Conservation (phyloP, 92 coral and sea anemone genomes). For the Porites divaricata region DNA sequence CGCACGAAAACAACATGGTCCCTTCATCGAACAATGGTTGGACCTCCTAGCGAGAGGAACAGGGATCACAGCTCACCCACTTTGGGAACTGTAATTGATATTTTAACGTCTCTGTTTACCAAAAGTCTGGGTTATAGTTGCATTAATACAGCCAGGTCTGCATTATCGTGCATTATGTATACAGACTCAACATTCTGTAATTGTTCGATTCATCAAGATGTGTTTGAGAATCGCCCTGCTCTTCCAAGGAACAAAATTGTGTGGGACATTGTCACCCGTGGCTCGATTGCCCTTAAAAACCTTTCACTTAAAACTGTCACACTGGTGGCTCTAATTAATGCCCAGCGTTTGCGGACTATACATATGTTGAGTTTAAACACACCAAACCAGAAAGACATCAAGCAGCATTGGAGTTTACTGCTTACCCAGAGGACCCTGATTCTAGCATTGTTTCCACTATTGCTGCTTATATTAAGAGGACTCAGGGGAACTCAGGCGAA, state of each 20-base stretch:
- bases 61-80: not conserved
- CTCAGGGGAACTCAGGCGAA: slow-evolving; percentile 15
- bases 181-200: not conserved
- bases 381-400: slow-evolving; percentile 2
- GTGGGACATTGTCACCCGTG: slow-evolving; percentile 41
- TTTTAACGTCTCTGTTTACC: slow-evolving; percentile 21
- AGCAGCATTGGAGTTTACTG: slow-evolving; percentile 14
- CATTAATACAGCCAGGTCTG: slow-evolving; percentile 49
- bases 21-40: no score
- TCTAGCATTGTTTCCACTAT: slow-evolving; percentile 15
- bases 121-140: slow-evolving; percentile 27
- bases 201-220: slow-evolving; percentile 41
- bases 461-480: slow-evolving; percentile 20
- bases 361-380: no score
- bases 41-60: no score
- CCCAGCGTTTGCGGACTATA: slow-evolving; percentile 43
- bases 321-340: slow-evolving; percentile 19
- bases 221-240: slow-evolving; percentile 32
- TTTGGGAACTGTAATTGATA: slow-evolving; percentile 34
- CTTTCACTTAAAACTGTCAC: slow-evolving; percentile 37
- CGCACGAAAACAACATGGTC: no score
- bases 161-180: slow-evolving; percentile 32
- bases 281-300: slow-evolving; percentile 26
- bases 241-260: slow-evolving; percentile 32
- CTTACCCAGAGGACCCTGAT: slow-evolving; percentile 38